These are phyloP conservation scores for Agrochola macilenta DNA, from an alignment of 2,888 invertebrate genomes.

Conservation along the genomic window DNA sequence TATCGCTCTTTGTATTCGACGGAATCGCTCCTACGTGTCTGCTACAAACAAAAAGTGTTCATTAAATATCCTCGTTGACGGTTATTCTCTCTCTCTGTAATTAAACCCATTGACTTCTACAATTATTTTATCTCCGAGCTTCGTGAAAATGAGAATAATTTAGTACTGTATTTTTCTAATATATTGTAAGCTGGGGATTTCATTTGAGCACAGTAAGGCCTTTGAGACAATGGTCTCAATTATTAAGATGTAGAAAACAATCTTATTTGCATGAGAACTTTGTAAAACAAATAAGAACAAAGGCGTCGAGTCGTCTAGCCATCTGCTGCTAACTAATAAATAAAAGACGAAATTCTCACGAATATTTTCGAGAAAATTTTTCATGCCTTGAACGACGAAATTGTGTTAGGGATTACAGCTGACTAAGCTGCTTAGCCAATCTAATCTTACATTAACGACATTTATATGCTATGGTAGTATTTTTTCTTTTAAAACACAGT, in stretches of 20 bases:
- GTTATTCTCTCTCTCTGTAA: conserved; percentile 24
- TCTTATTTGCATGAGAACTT: conserved; percentile 36
- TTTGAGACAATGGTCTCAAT: conserved; percentile 39
- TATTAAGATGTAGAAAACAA: conserved; percentile 22
- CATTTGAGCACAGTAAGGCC: conserved; percentile 10
- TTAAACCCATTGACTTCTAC: conserved; percentile 28
- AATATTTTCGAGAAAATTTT: conserved; percentile 10
- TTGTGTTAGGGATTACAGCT: background rate
- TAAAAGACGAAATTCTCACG: conserved; percentile 8
- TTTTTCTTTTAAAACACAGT: background rate
- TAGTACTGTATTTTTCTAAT: conserved; percentile 24
- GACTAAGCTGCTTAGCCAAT: background rate
- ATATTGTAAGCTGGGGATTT: conserved; percentile 18
- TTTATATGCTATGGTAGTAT: background rate
- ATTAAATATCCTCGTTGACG: conserved; percentile 34
- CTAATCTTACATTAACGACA: background rate
- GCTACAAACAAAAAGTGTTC: conserved; percentile 23
- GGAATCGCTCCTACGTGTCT: conserved; percentile 1
- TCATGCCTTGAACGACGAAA: no score
- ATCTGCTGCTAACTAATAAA: conserved; percentile 17
- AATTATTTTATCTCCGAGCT: conserved; percentile 33
- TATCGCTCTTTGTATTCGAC: background rate
- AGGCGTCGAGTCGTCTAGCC: conserved; percentile 19
- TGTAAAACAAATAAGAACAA: conserved; percentile 39
- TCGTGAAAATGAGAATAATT: conserved; percentile 32